A percentile compares a stretch with the other conserved stretches of the same genome.
Conservation (phyloP, 2,888 invertebrate genomes). For the Tolmerus cingulatus region DNA sequence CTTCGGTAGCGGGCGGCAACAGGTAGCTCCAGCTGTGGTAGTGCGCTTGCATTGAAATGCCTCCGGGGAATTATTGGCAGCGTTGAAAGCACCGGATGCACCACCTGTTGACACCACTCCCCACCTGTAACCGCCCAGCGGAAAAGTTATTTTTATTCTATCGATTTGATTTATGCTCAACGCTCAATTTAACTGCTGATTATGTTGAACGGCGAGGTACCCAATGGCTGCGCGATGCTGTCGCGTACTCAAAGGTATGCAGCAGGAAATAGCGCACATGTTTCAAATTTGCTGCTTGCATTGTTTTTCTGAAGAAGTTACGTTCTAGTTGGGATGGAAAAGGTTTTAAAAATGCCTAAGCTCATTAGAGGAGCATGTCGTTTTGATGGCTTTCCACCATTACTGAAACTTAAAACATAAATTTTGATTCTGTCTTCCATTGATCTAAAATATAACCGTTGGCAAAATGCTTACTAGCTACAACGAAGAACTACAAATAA, state of each 20-base stretch:
- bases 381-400: background rate
- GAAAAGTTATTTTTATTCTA: background rate
- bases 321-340: background rate
- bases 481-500: too few species aligned
- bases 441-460: too few species aligned
- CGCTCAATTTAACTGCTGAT: background rate
- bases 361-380: background rate
- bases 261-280: background rate
- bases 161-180: slow-evolving; percentile 18
- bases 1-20: background rate
- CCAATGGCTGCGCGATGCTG: background rate
- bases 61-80: background rate
- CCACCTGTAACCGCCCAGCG: background rate
- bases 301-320: background rate
- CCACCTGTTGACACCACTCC: background rate
- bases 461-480: too few species aligned
- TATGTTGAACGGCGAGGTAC: background rate
- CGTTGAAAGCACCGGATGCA: slow-evolving; percentile 22
- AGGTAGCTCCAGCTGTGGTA: background rate
- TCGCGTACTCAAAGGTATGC: background rate
- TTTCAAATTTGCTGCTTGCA: background rate
- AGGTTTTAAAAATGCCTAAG: background rate
- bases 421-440: too few species aligned
- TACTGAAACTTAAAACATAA: too few species aligned
- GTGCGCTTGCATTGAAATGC: slow-evolving; percentile 9